Base-by-base conservation (phyloP, 2,797 vertebrate species). In the Leptatherina wallacei region DNA sequence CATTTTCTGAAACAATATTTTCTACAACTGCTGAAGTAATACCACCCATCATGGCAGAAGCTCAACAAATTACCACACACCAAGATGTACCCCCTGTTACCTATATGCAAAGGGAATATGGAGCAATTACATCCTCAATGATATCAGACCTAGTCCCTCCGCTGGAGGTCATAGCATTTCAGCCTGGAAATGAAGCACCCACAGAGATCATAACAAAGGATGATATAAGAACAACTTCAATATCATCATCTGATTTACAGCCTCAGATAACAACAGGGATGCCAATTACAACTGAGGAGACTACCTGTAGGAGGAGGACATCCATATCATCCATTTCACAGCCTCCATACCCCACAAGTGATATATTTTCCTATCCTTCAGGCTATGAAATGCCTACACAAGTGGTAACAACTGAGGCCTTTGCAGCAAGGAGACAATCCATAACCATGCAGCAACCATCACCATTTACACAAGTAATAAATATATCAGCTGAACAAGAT, bases 401-500 rank as follows among this genome's bases (percentile, higher is more conserved):
- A 29, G 80, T 88, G 13, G 67, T 90, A 65, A 84, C 84, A 77
- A 79, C 85, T 47, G 90, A 90, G 12, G 83, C 83, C 20, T 85
- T 85, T 84, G 47, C 88, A 20, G 77, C 80, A 1, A 85, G 89
- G 49, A 88, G 86, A 75, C 84, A 90, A 73, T 89, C 92, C 8
- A 88, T 90, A 83, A 86, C 83, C 36, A 80, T 89, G 73, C 90
- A 87, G 40, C 89, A 90, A 72, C 75, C 84, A 64, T 52, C 75
- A 49, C 65, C 67, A 38, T 38, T 71, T 29, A 58, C 65, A 73
- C 89, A 92, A 44, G 55, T 84, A 8, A 58, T 88, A 49, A 82
- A 83, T 42, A 78, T 93, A 69, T 75, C 90, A 77, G 80, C 90
- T 75, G 89, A 91, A 83, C 85, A 82, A 69, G 89, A 93, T 56